These are phyloP conservation scores for Imbricaverruca yamaguchii DNA, from an alignment of 2,888 invertebrate species.

Conservation along the genomic window DNA sequence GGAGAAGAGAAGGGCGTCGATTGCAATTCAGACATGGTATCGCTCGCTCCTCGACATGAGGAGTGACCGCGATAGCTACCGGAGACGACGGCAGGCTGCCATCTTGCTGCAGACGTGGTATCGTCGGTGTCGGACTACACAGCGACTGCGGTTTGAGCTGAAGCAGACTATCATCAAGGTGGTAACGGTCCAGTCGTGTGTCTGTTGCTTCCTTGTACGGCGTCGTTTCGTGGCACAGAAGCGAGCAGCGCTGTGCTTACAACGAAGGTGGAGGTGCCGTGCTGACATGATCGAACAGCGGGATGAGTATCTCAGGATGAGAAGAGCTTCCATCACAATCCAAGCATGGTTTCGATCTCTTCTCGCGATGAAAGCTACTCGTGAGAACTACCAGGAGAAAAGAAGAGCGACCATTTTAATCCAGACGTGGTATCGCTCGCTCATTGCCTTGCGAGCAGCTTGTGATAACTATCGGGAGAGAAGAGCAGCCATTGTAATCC, in stretches of 20 bases:
- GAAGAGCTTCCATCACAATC: not conserved
- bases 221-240: too few species aligned
- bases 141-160: too few species aligned
- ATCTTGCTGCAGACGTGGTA: not conserved
- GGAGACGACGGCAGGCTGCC: not conserved
- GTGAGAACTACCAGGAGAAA: conserved; percentile 3
- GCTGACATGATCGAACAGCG: not conserved
- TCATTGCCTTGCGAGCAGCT: not conserved
- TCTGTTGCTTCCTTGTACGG: too few species aligned
- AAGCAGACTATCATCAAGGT: too few species aligned
- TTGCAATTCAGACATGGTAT: too few species aligned
- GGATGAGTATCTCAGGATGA: not conserved
- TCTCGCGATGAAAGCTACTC: not conserved
- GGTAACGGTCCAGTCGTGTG: too few species aligned
- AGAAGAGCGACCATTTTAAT: conserved; percentile 6
- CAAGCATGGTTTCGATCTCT: not conserved
- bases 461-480: conserved; percentile 19
- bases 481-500: conserved; percentile 19
- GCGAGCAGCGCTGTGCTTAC: too few species aligned
- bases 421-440: conserved; percentile 23
- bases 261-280: too few species aligned
- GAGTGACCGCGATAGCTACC: not conserved
- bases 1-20: too few species aligned
- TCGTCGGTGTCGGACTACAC: too few species aligned
- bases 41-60: not conserved